Percentiles rank a stretch among this genome's conserved stretches.
Conservation (phyloP, 2,888 invertebrate genomes). For the Philonicus albiceps region DNA sequence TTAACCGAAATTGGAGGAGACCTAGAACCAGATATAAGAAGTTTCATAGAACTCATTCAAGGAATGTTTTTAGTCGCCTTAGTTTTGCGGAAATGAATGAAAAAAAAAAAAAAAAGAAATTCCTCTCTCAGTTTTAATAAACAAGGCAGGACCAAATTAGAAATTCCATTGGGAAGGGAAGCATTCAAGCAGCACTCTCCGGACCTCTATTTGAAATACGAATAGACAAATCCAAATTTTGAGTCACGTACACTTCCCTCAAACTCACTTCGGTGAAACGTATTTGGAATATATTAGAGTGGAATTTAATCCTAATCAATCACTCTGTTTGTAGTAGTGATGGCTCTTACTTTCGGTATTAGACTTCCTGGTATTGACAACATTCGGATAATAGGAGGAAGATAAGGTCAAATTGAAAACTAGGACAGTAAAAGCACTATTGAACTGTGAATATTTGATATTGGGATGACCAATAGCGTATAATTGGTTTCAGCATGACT, state of each 20-base stretch:
- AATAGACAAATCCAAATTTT: neutral
- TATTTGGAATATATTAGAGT: neutral
- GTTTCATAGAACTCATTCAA: neutral
- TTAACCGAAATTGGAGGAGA: neutral
- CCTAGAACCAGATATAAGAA: neutral
- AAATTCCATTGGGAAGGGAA: neutral
- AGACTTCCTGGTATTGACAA: neutral
- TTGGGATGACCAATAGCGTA: too few species aligned
- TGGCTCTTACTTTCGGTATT: neutral
- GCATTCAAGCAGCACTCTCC: neutral
- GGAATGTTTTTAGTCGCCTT: neutral
- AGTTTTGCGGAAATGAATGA: neutral
- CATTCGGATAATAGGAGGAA: neutral
- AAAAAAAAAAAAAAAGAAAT: neutral
- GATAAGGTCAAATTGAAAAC: neutral
- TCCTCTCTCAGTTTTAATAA: neutral
- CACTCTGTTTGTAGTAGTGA: neutral
- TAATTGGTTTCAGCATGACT: too few species aligned
- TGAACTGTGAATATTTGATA: too few species aligned
- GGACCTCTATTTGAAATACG: neutral
- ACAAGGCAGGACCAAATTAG: neutral
- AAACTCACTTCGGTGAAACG: neutral
- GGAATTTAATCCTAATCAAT: neutral
- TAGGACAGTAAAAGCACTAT: neutral
- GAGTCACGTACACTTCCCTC: neutral